Evolutionary conservation across 2,797 vertebrate species (phyloP), one percentile per base, ranked within the genome.

Genomic region (Podarcis lilfordi): DNA sequence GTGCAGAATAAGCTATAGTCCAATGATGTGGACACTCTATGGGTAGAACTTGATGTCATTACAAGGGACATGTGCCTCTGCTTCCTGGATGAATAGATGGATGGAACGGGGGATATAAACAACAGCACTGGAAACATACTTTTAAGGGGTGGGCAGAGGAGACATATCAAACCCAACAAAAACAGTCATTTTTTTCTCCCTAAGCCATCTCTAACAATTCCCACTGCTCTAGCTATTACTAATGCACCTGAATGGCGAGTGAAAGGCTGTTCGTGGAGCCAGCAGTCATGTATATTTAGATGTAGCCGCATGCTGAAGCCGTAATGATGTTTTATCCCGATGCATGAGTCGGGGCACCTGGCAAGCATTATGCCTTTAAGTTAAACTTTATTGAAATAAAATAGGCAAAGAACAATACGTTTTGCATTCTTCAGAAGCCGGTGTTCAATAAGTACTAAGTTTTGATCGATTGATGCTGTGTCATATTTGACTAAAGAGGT

Each of bases 401-500:
- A 96, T 93, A 91, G 90, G 91, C 91, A 89, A 95, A 90, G 93
- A 94, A 95, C 94, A 95, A 96, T 96, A 91, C 85, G 91, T 95
- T 97, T 95, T 97, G 94, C 96, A 96, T 97, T 97, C 95, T 96
- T 97, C 95, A 96, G 95, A 95, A 96, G 91, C 80, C 61, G 55
- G 85, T 95, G 95, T 94, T 97, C 97, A 96, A 97, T 97, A 97
- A 96, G 95, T 96, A 97, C 96, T 96, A 96, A 97, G 96, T 96
- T 97, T 96, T 97, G 97, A 97, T 97, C 96, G 95, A 97, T 97
- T 97, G 96, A 96, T 97, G 91, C 86, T 45, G 92, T 97, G 97
- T 97, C 97, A 97, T 97, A 97, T 97, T 97, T 97, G 97, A 97
- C 97, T 97, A 97, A 97, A 97, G 97, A 97, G 97, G 96, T 97